phyloP scores from a whole-genome alignment of 92 coral and sea anemone species.

The Plumapathes pennacea region DNA sequence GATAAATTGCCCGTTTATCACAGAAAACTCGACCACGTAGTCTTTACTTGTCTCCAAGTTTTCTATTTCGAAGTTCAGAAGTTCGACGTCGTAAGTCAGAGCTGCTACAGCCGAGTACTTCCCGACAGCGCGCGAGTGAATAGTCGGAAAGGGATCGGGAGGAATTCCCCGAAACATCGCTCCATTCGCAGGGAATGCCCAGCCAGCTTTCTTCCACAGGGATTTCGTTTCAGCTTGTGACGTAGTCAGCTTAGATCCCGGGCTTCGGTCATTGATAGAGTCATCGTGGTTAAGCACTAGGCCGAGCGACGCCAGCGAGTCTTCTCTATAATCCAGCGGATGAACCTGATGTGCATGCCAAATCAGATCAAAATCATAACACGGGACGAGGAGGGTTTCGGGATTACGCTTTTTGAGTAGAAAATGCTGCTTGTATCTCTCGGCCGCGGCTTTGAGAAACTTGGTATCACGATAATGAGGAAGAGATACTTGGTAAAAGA shows the following conservation, averaged over 20 bases:
- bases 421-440: constrained; percentile 26
- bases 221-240: constrained; percentile 20
- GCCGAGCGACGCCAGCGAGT: constrained; percentile 25
- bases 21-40: constrained; percentile 17
- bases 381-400: constrained; percentile 39
- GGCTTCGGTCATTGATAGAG: constrained; percentile 31
- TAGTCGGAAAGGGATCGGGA: not conserved
- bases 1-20: constrained; percentile 7
- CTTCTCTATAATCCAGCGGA: constrained; percentile 35
- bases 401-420: constrained; percentile 15
- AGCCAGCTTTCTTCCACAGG: constrained; percentile 26
- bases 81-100: constrained; percentile 9
- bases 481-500: constrained; percentile 47
- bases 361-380: constrained; percentile 54
- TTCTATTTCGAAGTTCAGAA: constrained; percentile 28
- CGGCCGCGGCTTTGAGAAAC: constrained; percentile 22
- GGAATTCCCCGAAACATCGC: constrained; percentile 64
- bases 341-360: constrained; percentile 60
- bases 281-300: constrained; percentile 43
- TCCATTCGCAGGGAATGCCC: constrained; percentile 27
- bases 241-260: constrained; percentile 35
- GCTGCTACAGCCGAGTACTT: constrained; percentile 29
- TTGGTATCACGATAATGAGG: constrained; percentile 38
- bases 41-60: constrained; percentile 25
- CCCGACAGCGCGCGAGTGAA: constrained; percentile 3